Evolutionary conservation across 2,888 invertebrate species (phyloP), one percentile per base, ranked within the genome.

Genomic region (Caenorhabditis sp.): DNA sequence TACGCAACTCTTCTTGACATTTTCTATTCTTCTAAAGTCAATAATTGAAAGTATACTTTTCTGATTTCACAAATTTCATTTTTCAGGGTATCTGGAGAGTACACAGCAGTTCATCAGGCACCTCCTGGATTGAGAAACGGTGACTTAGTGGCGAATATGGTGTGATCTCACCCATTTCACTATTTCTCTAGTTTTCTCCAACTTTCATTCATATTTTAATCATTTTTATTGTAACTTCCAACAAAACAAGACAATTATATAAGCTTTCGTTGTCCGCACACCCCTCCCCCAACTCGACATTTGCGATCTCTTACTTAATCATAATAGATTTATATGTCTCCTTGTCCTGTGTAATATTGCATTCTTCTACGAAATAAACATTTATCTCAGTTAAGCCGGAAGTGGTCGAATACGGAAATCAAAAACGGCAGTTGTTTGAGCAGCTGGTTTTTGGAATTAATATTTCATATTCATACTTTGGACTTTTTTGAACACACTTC

Each of bases 41-140:
- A 40, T 3, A 40, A 40, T n/a, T n/a, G n/a, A 40, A 8, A 40
- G 40, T 13, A 40, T 32, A 32, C 9, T 32, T 4, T 6, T 9
- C 4, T 68, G 32, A 47, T 55, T n/a, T 37, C 53, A n/a, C 4
- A 35, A 8, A 51, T 40, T 53, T 28, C 1, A 9, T 20, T 64
- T 72, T 79, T 28, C 69, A 80, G 80, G 80, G 80, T 80, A 28
- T 80, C 80, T 64, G 80, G 80, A 65, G 74, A 80, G 47, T 79
- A 79, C 62, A 77, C 69, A 62, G 69, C 62, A 62, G 69, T 77
- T 28, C 77, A 64, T 53, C 77, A 77, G 62, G 51, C 40, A 11
- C 62, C 77, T 47, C 56, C 68, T 62, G 69, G 69, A 51, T 51
- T 28, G 69, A 68, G 44, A 28, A 77, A 77, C 50, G 69, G 62